Evolutionary conservation across 2,113 vertebrate species (phyloP).

Genomic region (Ardeotis arabs): DNA sequence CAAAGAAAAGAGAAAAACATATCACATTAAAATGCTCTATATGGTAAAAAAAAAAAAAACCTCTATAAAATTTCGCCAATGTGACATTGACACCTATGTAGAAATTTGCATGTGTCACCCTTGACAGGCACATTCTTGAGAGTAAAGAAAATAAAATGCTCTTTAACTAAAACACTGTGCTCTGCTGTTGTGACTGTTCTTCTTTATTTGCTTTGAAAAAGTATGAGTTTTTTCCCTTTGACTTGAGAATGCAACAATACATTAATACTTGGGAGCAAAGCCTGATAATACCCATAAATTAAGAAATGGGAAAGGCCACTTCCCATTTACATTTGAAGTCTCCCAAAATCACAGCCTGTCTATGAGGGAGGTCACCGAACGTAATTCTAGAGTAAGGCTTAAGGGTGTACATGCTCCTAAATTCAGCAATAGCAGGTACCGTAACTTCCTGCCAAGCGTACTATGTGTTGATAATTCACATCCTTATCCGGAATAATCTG

Average conservation of each 20-base stretch:
- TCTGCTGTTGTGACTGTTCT: neutral
- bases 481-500: constrained; percentile 39
- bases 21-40: neutral
- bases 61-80: neutral
- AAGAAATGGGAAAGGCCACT: neutral
- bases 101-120: neutral
- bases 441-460: neutral
- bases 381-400: neutral
- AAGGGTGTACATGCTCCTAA: neutral
- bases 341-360: neutral
- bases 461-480: constrained; percentile 10
- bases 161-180: neutral
- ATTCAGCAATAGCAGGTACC: neutral
- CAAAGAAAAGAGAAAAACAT: constrained; percentile 9
- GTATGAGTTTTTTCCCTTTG: neutral
- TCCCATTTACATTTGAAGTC: neutral
- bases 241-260: neutral
- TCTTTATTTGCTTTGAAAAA: neutral
- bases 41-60: neutral
- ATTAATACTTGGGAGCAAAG: neutral
- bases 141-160: neutral
- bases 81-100: neutral
- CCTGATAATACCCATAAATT: neutral
- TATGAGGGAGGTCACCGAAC: neutral
- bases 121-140: neutral